Evolutionary conservation across 2,888 invertebrate species (phyloP).

Genomic region (Lasioglossum marginatum): DNA sequence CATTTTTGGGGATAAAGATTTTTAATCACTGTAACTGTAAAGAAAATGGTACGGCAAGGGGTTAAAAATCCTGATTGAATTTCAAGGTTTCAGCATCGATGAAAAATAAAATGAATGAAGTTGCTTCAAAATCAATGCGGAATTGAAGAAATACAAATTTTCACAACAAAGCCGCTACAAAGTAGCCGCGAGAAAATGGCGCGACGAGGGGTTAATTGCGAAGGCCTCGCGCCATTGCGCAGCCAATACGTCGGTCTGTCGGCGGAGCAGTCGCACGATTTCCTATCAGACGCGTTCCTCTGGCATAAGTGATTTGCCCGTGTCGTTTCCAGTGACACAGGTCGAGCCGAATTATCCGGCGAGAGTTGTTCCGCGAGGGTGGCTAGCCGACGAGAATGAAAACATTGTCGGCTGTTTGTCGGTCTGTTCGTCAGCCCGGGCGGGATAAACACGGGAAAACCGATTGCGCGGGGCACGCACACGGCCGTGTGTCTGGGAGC

Average conservation of each 20-base stretch:
- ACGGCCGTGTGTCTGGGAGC: conserved; percentile 45
- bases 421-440: conserved; percentile 74
- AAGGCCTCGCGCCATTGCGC: background rate
- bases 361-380: conserved; percentile 64
- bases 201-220: background rate
- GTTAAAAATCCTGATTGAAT: no score
- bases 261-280: conserved; percentile 11
- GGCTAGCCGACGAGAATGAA: conserved; percentile 59
- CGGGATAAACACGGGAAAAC: conserved; percentile 75
- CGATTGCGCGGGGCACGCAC: conserved; percentile 55
- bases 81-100: no score
- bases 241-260: background rate
- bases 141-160: background rate
- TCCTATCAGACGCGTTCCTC: conserved; percentile 40
- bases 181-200: background rate
- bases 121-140: no score
- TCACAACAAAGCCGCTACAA: background rate
- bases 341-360: conserved; percentile 55
- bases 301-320: conserved; percentile 58
- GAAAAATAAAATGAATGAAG: no score
- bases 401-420: conserved; percentile 70
- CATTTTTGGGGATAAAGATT: no score
- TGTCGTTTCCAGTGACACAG: conserved; percentile 63
- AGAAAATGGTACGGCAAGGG: no score
- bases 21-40: no score